Evolutionary conservation across 2,113 vertebrate species (phyloP), one percentile per base, ranked within the genome.

Genomic region (Phaethon lepturus): DNA sequence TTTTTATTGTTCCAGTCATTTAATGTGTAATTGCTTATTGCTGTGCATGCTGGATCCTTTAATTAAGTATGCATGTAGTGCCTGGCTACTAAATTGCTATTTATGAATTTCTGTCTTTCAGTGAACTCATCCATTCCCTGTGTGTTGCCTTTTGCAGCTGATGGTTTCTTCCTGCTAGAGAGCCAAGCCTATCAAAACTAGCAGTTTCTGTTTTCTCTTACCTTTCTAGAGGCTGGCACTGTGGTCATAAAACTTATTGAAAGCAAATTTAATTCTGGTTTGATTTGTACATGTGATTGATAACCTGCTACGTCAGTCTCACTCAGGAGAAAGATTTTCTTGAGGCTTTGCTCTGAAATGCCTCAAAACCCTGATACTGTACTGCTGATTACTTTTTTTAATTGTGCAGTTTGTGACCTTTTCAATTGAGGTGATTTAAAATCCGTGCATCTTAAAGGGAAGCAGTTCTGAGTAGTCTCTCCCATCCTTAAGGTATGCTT

Each of bases 111-210:
- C 7, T 89, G 26, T 85, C 47, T 42, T 38, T 28, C 13, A n/a
- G 8, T 68, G 52, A 81, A 28, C 42, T 80, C 2, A 0, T 10
- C 4, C 16, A 26, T 68, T 35, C 52, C 29, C 16, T 33, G 1
- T 50, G 53, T 50, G 31, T 45, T 76, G 71, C 58, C 45, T 38
- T 87, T 62, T 68, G 49, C 78, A 86, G 66, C 8, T 42, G 45
- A 10, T 2, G 9, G 7, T 79, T 94, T 92, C 13, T 15, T 86
- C 42, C 53, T 90, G 31, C 23, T 28, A 18, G 45, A 59, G n/a
- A 80, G 55, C 42, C 42, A 78, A 81, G 17, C 38, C 25, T 68
- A 13, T 66, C 60, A 92, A 53, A 79, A n/a, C 47, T 25, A 45
- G 25, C 28, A 72, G 0, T 49, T 80, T n/a, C 0, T 45, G 3